A percentile compares a stretch with the other conserved stretches of the same genome.
Evolutionary conservation across 2,797 vertebrate genomes (phyloP).

Genomic region (Helostoma temminkii): DNA sequence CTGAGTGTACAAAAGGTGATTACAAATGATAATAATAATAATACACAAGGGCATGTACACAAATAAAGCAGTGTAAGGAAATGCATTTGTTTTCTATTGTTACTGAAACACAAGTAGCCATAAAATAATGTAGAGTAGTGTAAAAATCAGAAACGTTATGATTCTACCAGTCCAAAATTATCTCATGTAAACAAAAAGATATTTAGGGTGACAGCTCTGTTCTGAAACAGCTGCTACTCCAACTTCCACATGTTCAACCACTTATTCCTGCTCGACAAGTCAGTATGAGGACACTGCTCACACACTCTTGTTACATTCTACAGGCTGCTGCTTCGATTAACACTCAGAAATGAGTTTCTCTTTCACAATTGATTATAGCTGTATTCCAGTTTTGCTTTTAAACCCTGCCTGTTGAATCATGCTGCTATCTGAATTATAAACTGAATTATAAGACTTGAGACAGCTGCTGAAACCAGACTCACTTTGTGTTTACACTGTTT

Average conservation of each 20-base stretch:
- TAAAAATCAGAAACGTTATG: not conserved
- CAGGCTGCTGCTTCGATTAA: conserved; percentile 20
- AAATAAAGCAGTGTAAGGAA: too few relatives aligned
- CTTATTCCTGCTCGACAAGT: conserved; percentile 14
- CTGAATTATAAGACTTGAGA: conserved; percentile 39
- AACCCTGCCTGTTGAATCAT: not conserved
- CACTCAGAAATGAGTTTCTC: conserved; percentile 19
- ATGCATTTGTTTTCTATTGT: too few relatives aligned
- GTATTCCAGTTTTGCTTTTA: conserved; percentile 3
- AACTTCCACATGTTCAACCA: not conserved
- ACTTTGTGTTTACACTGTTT: conserved; percentile 68
- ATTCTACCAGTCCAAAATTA: conserved; percentile 16
- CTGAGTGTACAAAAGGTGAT: too few relatives aligned
- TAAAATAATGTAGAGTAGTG: too few relatives aligned
- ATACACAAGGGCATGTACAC: too few relatives aligned
- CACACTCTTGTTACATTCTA: conserved; percentile 68
- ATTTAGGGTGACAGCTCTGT: conserved; percentile 42
- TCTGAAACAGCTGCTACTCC: conserved; percentile 64
- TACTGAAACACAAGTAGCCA: too few relatives aligned
- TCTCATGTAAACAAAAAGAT: conserved; percentile 42
- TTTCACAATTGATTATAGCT: conserved; percentile 35
- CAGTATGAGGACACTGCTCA: conserved; percentile 44
- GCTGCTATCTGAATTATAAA: conserved; percentile 7
- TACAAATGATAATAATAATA: not conserved
- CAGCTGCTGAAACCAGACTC: conserved; percentile 76